A percentile compares a stretch with the other conserved stretches of the same genome.
These are phyloP conservation scores for Zygothrica quintamaculata DNA, from an alignment of 2,888 invertebrate genomes.

Conservation along the genomic window DNA sequence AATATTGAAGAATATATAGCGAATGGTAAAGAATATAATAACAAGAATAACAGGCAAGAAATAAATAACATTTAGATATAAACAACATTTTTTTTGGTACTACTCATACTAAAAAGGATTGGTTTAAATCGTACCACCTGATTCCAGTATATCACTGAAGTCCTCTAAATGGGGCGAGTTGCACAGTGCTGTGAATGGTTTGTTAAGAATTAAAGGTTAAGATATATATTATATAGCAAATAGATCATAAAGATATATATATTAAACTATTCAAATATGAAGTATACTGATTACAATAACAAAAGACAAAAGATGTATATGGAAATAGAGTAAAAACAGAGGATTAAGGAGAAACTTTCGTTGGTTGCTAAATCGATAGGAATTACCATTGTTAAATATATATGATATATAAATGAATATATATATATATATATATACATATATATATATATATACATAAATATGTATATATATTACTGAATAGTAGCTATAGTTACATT, in stretches of 20 bases:
- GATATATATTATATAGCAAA: constrained; percentile 1
- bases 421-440: too few species aligned
- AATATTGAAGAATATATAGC: constrained; percentile 15
- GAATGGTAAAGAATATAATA: constrained; percentile 23
- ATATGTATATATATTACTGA: too few species aligned
- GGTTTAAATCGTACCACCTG: constrained; percentile 84
- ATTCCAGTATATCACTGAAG: constrained; percentile 85
- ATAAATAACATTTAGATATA: constrained; percentile 17
- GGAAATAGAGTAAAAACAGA: too few species aligned
- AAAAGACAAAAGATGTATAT: too few species aligned
- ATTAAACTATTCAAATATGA: neutral
- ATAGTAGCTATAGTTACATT: too few species aligned
- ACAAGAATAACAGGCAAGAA: constrained; percentile 1
- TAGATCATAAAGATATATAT: constrained; percentile 10
- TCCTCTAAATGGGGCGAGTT: constrained; percentile 85
- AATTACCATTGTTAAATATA: neutral
- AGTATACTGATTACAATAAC: too few species aligned
- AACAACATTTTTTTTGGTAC: constrained; percentile 4
- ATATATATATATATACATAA: too few species aligned
- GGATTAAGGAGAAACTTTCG: too few species aligned
- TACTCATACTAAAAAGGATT: constrained; percentile 4
- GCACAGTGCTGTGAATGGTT: constrained; percentile 78
- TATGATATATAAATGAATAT: too few species aligned
- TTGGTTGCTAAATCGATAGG: neutral
- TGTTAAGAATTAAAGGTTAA: constrained; percentile 18